Base-by-base conservation (phyloP, 2,888 invertebrate genomes). In the Cepaea hortensis region DNA sequence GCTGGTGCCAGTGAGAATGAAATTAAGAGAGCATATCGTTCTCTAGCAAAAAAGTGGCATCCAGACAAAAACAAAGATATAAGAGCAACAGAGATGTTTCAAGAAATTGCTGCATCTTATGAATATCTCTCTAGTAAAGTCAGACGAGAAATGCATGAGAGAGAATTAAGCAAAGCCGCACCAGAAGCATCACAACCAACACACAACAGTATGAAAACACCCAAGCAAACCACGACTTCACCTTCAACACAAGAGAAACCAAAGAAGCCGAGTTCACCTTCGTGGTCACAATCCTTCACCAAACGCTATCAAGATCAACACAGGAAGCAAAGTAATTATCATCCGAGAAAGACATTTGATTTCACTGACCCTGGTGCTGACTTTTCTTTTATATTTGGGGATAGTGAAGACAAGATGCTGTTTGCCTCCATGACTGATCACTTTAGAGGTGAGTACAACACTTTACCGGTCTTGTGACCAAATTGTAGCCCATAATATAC, bases 81-180 rank as follows among this genome's bases (percentile, higher is more conserved):
- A 18, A 92, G 91, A 6, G 94, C 93, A 4, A 93, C 93, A 84
- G 94, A 93, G 86, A 92, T 91, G 81, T 94, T 94, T 88, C 93
- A 94, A 88, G 92, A 93, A 88, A 92, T 94, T 46, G 89, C 90
- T 15, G 92, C 91, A 9, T 92, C 94, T 20, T 93, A 94, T 86
- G 93, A 93, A 55, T 89, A 90, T 80, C 88, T 94, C 7, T 93
- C 93, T 85, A 91, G 86, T 85, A 86, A 90, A 81, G 92, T 92
- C 83, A 87, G 92, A 46, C 75, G 92, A 84, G 91, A 91, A 76
- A 90, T 92, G n/a, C 89, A 90, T 82, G 90, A 91, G 79, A 86
- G 92, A 85, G 92, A 92, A 76, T 80, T 92, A 3, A 87, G 86
- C 81, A 87, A 88, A 62, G 89, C 88, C 77, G 85, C 86, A 55